A percentile compares a stretch with the other conserved stretches of the same genome.
These are phyloP conservation scores for Noctua fimbriata DNA, from an alignment of 2,888 invertebrate species.

Conservation along the genomic window DNA sequence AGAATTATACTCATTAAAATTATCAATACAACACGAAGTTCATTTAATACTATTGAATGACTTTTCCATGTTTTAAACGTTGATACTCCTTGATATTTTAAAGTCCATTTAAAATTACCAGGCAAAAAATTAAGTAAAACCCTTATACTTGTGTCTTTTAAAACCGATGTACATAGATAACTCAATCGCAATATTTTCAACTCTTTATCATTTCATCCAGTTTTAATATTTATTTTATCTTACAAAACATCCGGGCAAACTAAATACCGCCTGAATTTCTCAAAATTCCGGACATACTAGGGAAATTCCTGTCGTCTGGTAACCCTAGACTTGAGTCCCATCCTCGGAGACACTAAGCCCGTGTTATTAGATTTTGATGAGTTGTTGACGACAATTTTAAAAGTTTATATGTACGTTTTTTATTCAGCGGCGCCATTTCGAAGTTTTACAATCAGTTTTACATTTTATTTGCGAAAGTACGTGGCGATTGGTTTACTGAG, in stretches of 20 bases:
- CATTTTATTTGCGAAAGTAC: constrained; percentile 54
- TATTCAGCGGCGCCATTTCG: constrained; percentile 53
- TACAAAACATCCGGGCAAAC: neutral
- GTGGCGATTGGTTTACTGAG: constrained; percentile 34
- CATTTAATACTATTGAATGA: too few species aligned
- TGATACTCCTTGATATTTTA: neutral
- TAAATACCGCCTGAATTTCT: neutral
- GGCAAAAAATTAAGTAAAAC: neutral
- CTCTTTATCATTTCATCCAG: neutral
- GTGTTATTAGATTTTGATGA: constrained; percentile 86
- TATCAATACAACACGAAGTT: too few species aligned
- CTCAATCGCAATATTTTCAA: neutral
- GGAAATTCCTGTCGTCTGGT: constrained; percentile 32
- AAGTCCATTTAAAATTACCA: neutral
- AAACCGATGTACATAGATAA: neutral
- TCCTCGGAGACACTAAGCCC: constrained; percentile 74
- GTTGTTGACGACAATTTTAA: constrained; percentile 80
- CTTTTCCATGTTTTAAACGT: neutral
- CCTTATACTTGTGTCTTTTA: neutral
- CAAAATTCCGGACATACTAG: neutral
- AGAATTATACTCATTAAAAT: too few species aligned
- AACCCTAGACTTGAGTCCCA: constrained; percentile 42
- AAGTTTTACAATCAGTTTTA: constrained; percentile 68
- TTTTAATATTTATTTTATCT: neutral
- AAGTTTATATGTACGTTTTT: constrained; percentile 69